phyloP scores from a whole-genome alignment of 2,113 vertebrate genomes.

The Myiopsitta monachus region DNA sequence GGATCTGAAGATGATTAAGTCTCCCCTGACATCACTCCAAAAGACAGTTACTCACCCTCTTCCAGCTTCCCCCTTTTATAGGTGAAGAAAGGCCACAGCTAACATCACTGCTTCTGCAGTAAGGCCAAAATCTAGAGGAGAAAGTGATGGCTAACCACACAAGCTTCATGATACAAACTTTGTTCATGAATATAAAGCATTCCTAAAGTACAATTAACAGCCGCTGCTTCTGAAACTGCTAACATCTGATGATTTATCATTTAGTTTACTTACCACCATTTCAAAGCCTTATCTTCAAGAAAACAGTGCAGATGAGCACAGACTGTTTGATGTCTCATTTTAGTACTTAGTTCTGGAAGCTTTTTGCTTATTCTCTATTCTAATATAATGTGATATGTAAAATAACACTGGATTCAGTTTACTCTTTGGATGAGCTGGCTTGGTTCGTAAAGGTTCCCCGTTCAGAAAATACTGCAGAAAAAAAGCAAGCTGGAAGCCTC shows the following conservation, averaged over 20 bases:
- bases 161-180: conserved; percentile 7
- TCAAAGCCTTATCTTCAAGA: conserved; percentile 38
- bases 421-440: background rate
- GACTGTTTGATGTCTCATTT: background rate
- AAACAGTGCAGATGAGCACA: background rate
- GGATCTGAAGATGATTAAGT: conserved; percentile 60
- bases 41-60: conserved; percentile 7
- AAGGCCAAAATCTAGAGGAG: background rate
- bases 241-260: conserved; percentile 11
- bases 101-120: conserved; percentile 19
- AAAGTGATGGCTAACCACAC: conserved; percentile 29
- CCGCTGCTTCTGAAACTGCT: background rate
- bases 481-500: background rate
- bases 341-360: background rate
- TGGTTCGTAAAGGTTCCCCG: background rate
- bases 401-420: background rate
- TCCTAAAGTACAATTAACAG: background rate
- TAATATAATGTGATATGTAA: background rate
- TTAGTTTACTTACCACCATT: background rate
- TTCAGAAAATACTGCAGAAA: background rate
- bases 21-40: conserved; percentile 20
- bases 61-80: background rate
- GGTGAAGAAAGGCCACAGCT: conserved; percentile 43
- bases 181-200: background rate
- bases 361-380: background rate